Evolutionary conservation across 92 coral and sea anemone species (phyloP).

Genomic region (Porites evermanni): DNA sequence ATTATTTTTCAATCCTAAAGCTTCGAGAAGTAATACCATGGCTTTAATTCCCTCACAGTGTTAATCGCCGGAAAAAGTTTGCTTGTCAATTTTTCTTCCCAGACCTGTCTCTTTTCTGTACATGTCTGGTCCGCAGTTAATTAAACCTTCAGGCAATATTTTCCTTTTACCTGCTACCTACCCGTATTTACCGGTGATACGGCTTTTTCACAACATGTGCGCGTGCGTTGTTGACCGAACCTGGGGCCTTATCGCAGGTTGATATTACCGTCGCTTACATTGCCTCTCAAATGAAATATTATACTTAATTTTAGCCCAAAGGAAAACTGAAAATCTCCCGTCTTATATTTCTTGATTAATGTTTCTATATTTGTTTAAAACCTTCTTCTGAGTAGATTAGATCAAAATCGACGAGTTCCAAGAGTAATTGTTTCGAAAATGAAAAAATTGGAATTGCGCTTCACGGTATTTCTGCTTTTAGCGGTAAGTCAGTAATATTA

Average conservation of each 20-base stretch:
- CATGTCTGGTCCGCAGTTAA: not conserved
- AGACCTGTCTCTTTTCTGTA: not conserved
- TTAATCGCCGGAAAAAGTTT: too few relatives aligned
- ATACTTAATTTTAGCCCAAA: not conserved
- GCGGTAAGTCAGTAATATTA: conserved; percentile 12
- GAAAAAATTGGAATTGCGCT: conserved; percentile 20
- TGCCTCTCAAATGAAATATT: conserved; percentile 12
- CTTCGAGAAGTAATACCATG: too few relatives aligned
- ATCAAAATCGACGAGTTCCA: not conserved
- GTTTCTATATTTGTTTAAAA: not conserved
- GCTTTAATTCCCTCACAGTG: too few relatives aligned
- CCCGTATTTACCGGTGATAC: conserved; percentile 38
- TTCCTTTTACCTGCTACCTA: conserved; percentile 22
- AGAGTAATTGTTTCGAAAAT: not conserved
- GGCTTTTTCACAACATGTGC: conserved; percentile 1
- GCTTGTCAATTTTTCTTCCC: too few relatives aligned
- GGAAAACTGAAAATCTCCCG: not conserved
- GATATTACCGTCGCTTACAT: not conserved
- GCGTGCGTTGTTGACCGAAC: conserved; percentile 17
- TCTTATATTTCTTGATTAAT: not conserved
- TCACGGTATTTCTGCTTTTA: not conserved
- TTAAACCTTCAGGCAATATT: not conserved
- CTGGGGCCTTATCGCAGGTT: not conserved
- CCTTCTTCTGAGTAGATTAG: not conserved
- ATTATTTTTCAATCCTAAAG: too few relatives aligned